phyloP scores from a whole-genome alignment of 2,888 invertebrate species.

The Xestobium rufovillosum region DNA sequence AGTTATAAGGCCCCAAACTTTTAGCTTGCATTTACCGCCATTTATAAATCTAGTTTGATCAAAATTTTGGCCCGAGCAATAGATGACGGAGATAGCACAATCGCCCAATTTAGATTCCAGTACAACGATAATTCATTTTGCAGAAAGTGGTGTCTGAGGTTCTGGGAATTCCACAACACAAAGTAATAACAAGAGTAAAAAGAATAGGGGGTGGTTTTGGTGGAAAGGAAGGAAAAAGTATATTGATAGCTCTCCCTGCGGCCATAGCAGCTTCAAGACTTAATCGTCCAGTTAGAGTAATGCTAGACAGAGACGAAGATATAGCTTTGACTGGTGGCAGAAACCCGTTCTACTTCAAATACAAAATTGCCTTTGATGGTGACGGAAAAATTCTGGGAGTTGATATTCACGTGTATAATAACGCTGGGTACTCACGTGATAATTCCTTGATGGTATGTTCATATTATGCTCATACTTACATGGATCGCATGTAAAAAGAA shows the following conservation, averaged over 20 bases:
- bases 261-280: constrained; percentile 76
- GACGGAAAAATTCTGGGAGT: constrained; percentile 69
- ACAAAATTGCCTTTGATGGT: constrained; percentile 72
- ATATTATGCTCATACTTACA: too few species aligned
- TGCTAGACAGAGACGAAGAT: constrained; percentile 91
- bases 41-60: too few species aligned
- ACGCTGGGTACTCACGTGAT: constrained; percentile 78
- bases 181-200: constrained; percentile 70
- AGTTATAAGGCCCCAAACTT: too few species aligned
- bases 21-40: too few species aligned
- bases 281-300: constrained; percentile 71
- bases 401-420: constrained; percentile 66
- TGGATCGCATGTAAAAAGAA: too few species aligned
- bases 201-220: constrained; percentile 94
- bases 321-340: constrained; percentile 84
- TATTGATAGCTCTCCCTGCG: constrained; percentile 61
- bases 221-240: constrained; percentile 79
- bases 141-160: constrained; percentile 64
- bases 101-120: too few species aligned
- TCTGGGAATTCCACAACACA: constrained; percentile 64
- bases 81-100: too few species aligned
- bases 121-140: too few species aligned
- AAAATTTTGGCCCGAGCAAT: too few species aligned
- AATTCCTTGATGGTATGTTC: constrained; percentile 65
- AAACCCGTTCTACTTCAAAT: constrained; percentile 81